These are phyloP conservation scores for Himalopsyche phryganea DNA, from an alignment of 1,140 invertebrate species.

Conservation along the genomic window DNA sequence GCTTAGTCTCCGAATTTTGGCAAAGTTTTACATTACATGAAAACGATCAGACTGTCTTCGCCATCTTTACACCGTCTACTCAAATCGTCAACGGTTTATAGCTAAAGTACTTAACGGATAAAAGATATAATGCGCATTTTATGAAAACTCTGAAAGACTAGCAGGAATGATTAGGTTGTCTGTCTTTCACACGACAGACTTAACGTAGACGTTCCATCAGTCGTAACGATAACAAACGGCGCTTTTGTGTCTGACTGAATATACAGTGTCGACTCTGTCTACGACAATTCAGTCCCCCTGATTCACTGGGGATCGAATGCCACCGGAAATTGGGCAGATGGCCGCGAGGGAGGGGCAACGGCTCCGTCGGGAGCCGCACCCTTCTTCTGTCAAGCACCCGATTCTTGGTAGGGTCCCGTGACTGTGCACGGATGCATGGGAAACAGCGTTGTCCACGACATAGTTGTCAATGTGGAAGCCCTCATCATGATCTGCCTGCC, in stretches of 20 bases:
- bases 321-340: conserved; percentile 5
- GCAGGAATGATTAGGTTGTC: neutral
- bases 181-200: neutral
- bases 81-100: neutral
- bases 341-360: neutral
- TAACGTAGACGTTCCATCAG: no score
- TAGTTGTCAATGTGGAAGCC: conserved; percentile 70
- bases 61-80: neutral
- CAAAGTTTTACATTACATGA: conserved; percentile 31
- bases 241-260: neutral
- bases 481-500: conserved; percentile 63
- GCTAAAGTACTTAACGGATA: conserved; percentile 26
- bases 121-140: conserved; percentile 26
- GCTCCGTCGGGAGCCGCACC: conserved; percentile 15
- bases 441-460: conserved; percentile 79
- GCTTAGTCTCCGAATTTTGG: conserved; percentile 34
- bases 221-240: neutral
- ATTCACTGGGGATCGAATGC: conserved; percentile 4
- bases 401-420: conserved; percentile 76
- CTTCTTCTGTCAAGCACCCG: conserved; percentile 47
- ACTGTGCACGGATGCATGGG: conserved; percentile 81
- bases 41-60: conserved; percentile 30
- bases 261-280: neutral
- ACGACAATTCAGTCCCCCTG: neutral
- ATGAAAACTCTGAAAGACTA: conserved; percentile 16